phyloP scores from a whole-genome alignment of 2,888 invertebrate genomes.

The Reticulitermes lucifugus region DNA sequence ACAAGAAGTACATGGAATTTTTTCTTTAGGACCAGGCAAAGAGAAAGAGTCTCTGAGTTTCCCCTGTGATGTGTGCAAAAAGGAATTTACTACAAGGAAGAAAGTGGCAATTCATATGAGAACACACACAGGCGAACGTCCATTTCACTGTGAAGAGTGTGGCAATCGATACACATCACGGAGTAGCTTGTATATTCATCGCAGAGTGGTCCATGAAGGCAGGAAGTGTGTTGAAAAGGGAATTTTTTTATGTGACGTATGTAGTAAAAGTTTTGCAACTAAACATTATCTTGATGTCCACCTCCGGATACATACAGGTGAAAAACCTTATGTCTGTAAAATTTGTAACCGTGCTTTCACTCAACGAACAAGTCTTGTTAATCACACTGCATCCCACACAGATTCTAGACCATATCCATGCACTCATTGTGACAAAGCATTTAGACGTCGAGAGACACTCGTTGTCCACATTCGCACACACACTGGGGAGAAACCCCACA shows the following conservation, averaged over 20 bases:
- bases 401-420: conserved; percentile 63
- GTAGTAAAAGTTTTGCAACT: conserved; percentile 61
- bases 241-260: conserved; percentile 18
- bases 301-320: conserved; percentile 61
- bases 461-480: conserved; percentile 69
- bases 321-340: conserved; percentile 62
- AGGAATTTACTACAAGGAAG: conserved; percentile 41
- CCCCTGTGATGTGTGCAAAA: conserved; percentile 46
- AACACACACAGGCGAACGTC: conserved; percentile 28
- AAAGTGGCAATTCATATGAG: conserved; percentile 37
- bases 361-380: conserved; percentile 74
- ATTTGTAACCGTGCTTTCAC: conserved; percentile 69
- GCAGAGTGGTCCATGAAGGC: conserved; percentile 27
- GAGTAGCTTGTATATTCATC: conserved; percentile 9
- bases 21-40: conserved; percentile 28
- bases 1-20: conserved; percentile 35
- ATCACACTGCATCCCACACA: conserved; percentile 71
- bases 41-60: conserved; percentile 29
- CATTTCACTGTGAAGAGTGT: conserved; percentile 31
- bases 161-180: neutral
- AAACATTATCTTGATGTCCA: conserved; percentile 64
- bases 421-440: conserved; percentile 68
- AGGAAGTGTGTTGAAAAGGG: conserved; percentile 10
- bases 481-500: conserved; percentile 67
- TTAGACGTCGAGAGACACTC: conserved; percentile 68